Evolutionary conservation across 2,113 vertebrate species (phyloP).

Genomic region (Paratilapia polleni): DNA sequence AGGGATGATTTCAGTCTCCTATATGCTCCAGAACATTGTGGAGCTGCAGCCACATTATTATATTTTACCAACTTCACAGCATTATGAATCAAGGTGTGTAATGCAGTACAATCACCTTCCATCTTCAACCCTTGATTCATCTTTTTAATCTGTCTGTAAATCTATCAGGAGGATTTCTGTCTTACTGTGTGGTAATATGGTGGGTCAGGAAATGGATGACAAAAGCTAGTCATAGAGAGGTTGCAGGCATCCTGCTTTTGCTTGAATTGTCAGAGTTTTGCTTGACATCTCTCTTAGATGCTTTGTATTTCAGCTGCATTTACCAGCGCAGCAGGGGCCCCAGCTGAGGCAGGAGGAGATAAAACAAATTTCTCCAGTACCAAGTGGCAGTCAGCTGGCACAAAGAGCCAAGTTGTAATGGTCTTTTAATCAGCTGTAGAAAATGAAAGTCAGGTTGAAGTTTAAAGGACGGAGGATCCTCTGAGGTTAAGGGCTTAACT

Average conservation of each 20-base stretch:
- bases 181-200: background rate
- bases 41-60: background rate
- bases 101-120: background rate
- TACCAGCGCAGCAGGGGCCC: conserved; percentile 27
- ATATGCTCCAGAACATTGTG: background rate
- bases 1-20: background rate
- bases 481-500: background rate
- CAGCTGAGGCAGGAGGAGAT: conserved; percentile 34
- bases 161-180: background rate
- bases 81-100: background rate
- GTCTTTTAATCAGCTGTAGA: conserved; percentile 52
- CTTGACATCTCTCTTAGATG: conserved; percentile 16
- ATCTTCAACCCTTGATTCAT: no score
- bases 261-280: background rate
- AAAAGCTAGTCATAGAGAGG: background rate
- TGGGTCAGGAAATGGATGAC: background rate
- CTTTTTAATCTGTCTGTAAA: background rate
- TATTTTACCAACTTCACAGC: background rate
- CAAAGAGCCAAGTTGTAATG: conserved; percentile 24
- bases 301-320: conserved; percentile 43
- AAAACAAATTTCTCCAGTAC: conserved; percentile 43
- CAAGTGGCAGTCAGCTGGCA: background rate
- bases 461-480: background rate
- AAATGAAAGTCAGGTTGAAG: conserved; percentile 39
- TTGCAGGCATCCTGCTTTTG: background rate